Evolutionary conservation across 2,888 invertebrate species (phyloP).

Genomic region (Desoria tigrina): DNA sequence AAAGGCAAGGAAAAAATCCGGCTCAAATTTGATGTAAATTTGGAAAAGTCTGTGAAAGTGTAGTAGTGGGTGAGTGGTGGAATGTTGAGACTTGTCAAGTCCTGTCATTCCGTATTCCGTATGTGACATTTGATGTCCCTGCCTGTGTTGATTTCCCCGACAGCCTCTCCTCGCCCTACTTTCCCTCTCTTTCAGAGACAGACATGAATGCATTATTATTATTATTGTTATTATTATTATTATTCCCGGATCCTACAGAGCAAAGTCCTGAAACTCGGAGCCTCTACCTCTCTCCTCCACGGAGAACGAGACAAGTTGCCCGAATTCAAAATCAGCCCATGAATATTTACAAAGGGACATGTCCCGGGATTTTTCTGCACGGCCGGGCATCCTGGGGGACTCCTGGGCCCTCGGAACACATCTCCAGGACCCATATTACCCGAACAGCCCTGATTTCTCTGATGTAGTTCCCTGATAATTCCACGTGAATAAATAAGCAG

Average conservation of each 20-base stretch:
- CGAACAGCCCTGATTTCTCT: too few species aligned
- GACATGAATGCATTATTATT: conserved; percentile 4
- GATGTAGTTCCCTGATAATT: background rate
- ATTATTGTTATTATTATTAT: conserved; percentile 8
- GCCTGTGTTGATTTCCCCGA: conserved; percentile 1
- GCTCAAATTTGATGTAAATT: background rate
- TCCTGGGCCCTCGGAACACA: too few species aligned
- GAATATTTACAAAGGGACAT: conserved; percentile 3
- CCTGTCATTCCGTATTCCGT: background rate
- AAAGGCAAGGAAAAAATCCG: background rate
- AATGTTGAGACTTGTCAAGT: background rate
- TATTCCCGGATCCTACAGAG: background rate
- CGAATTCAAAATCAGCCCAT: conserved; percentile 9
- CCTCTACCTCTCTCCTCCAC: too few species aligned
- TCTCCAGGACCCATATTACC: too few species aligned
- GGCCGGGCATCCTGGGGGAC: background rate
- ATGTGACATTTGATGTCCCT: conserved; percentile 1
- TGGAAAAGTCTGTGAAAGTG: too few species aligned
- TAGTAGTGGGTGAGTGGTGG: background rate
- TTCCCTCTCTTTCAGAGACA: background rate
- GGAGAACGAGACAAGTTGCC: background rate
- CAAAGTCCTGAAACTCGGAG: too few species aligned
- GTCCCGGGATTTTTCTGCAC: conserved; percentile 11
- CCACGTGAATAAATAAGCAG: conserved; percentile 2
- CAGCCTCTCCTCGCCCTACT: conserved; percentile 5